Base-by-base conservation (phyloP, 2,888 invertebrate genomes). In the Tiliacea citrago region DNA sequence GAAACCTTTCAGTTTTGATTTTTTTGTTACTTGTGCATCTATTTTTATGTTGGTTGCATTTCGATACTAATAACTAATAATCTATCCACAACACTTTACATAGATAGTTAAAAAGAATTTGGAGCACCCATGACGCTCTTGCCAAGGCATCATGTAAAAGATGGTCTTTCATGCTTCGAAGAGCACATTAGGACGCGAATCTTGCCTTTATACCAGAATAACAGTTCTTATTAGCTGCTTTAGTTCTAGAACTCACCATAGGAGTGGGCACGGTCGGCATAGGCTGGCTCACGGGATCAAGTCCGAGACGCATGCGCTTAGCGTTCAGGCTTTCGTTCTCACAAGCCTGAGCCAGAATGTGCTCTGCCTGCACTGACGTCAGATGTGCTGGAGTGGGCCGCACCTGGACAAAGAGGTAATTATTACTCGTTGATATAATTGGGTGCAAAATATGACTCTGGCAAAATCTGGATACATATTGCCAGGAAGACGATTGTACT, bases 311-410 rank as follows among this genome's bases (percentile, higher is more conserved):
- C 99, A 99, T 99, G 92, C 99, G 97, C 96, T 99, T 99, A 79
- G 99, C 99, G 95, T 99, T 99, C 95, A 99, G 98, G 95, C 99
- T 99, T 97, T 99, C 99, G 94, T 99, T 99, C 96, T 99, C 99
- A 95, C 99, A 99, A 81, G 99, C 99, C 92, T 98, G 98, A 85
- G 99, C 99, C 92, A 99, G 97, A 92, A 99, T 99, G 95, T 99
- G 98, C 94, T 99, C 99, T 70, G 99, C 99, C 95, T 99, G 99
- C 86, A 99, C 99, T 87, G 99, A 99, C 71, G 99, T 99, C 92
- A 99, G 97, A 96, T 99, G 99, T 83, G 99, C 99, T 86, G 99
- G 99, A 70, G 99, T 99, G 80, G 99, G 99, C 90, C 99, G 97
- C 82, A 98, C 98, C 98, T 99, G 96, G 45, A 88, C 79, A 74